phyloP scores from a whole-genome alignment of 2,113 vertebrate genomes.

The Probosciger aterrimus region DNA sequence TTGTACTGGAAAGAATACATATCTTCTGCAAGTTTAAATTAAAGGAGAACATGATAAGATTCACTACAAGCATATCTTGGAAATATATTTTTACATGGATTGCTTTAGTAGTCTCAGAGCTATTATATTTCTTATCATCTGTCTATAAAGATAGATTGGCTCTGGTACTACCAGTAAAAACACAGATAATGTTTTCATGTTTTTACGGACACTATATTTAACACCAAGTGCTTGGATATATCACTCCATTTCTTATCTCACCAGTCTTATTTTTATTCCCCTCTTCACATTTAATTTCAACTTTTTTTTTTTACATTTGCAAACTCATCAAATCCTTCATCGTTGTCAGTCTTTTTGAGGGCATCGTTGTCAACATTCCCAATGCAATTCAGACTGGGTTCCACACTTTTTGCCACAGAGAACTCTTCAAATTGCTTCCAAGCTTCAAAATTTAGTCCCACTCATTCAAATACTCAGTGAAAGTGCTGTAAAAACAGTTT shows the following conservation, averaged over 20 bases:
- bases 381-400: background rate
- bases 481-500: background rate
- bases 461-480: background rate
- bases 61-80: background rate
- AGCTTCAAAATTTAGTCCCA: background rate
- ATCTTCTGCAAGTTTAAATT: background rate
- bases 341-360: background rate
- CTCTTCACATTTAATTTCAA: conserved; percentile 5
- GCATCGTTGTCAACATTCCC: background rate
- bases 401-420: background rate
- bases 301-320: background rate
- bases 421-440: background rate
- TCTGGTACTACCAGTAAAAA: conserved; percentile 10
- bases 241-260: background rate
- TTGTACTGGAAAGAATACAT: background rate
- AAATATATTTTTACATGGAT: conserved; percentile 17
- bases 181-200: conserved; percentile 10
- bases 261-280: background rate
- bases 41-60: background rate
- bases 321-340: background rate
- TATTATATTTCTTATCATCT: background rate
- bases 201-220: background rate
- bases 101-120: background rate
- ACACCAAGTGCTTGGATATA: background rate
- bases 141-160: background rate